A percentile compares a stretch with the other conserved stretches of the same genome.
Conservation (phyloP, 2,797 vertebrate species). For the Pantherophis alleghaniensis region DNA sequence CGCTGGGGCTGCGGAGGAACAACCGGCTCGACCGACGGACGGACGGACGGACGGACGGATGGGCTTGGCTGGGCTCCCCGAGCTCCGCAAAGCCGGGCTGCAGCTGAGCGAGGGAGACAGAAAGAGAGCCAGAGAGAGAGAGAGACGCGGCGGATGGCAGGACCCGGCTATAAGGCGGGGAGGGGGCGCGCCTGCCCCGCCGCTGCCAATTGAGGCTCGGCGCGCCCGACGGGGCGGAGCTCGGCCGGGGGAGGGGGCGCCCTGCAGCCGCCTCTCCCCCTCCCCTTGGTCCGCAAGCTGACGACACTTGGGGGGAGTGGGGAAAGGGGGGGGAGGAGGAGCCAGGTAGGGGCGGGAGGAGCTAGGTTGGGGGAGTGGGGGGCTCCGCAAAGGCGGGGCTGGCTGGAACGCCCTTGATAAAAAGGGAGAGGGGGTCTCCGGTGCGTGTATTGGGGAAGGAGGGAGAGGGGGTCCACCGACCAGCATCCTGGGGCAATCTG, state of each 20-base stretch:
- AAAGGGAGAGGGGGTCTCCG: not conserved
- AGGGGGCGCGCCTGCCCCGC: not conserved
- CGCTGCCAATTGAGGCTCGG: not conserved
- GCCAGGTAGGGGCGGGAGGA: not conserved
- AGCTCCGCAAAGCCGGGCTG: slow-evolving; percentile 1
- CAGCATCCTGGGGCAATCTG: not conserved
- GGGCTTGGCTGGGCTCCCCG: slow-evolving; percentile 1
- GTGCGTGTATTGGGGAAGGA: not conserved
- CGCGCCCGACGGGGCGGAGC: not conserved
- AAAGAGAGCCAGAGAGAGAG: no score
- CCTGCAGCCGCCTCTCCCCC: not conserved
- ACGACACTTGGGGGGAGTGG: no score
- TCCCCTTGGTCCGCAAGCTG: not conserved
- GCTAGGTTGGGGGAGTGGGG: not conserved
- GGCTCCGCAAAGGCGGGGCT: not conserved
- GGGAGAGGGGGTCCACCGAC: no score
- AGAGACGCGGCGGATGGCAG: slow-evolving; percentile 27
- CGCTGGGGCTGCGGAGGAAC: no score
- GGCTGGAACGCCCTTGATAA: not conserved
- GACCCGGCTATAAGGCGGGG: not conserved
- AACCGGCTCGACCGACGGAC: no score
- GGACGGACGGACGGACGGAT: rapidly evolving
- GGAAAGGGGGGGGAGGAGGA: no score
- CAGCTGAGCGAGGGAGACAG: not conserved
- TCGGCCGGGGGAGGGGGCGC: not conserved